Conservation (phyloP, 2,888 invertebrate genomes). For the Scaptomyza reducta region DNA sequence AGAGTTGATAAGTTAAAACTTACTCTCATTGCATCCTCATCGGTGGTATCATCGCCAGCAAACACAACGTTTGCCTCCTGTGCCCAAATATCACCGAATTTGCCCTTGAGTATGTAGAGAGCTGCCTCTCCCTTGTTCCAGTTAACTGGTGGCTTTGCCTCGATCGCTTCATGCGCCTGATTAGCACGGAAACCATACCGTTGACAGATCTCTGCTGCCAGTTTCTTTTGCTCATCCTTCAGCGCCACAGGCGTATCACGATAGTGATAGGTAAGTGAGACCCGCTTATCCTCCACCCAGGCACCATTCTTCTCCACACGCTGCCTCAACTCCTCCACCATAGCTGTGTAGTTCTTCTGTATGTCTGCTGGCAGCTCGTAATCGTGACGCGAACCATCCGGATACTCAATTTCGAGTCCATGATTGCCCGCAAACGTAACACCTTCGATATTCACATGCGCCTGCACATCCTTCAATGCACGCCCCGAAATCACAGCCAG, state of each 20-base stretch:
- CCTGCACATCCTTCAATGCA: slow-evolving; percentile 88
- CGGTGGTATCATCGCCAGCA: slow-evolving; percentile 94
- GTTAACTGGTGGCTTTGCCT: slow-evolving; percentile 90
- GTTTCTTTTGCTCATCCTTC: slow-evolving; percentile 85
- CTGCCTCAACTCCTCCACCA: slow-evolving; percentile 88
- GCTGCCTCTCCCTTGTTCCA: slow-evolving; percentile 87
- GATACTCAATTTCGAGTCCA: slow-evolving; percentile 90
- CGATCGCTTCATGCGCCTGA: slow-evolving; percentile 89
- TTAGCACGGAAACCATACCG: slow-evolving; percentile 88
- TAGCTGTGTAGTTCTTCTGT: slow-evolving; percentile 87
- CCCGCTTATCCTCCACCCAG: slow-evolving; percentile 91
- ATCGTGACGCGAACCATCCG: slow-evolving; percentile 89
- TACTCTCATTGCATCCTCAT: slow-evolving; percentile 95
- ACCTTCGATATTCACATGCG: slow-evolving; percentile 85
- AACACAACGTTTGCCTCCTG: slow-evolving; percentile 90
- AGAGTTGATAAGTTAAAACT: slow-evolving; percentile 19
- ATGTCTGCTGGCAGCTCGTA: slow-evolving; percentile 89
- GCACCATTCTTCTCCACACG: slow-evolving; percentile 87
- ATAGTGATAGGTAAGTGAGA: slow-evolving; percentile 89
- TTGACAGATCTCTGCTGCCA: slow-evolving; percentile 87
- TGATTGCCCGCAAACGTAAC: slow-evolving; percentile 91
- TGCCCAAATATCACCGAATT: slow-evolving; percentile 90
- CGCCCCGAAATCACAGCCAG: slow-evolving; percentile 90
- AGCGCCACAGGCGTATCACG: slow-evolving; percentile 87
- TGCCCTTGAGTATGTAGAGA: slow-evolving; percentile 89